These are phyloP conservation scores for Neoascia interrupta DNA, from an alignment of 2,888 invertebrate genomes.

Conservation along the genomic window DNA sequence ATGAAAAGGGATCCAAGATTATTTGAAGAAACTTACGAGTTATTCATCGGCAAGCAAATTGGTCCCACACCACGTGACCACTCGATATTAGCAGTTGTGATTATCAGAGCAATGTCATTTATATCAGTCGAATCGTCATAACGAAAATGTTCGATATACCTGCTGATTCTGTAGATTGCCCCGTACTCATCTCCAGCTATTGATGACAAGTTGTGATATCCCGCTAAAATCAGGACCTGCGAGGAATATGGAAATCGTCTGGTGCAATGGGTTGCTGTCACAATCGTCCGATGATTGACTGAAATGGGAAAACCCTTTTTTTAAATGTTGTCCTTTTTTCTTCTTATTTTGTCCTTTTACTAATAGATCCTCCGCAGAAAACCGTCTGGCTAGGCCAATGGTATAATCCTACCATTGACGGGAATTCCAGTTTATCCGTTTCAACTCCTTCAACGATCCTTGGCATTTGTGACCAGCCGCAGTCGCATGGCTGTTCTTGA, in stretches of 20 bases:
- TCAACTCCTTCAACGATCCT: conserved; percentile 82
- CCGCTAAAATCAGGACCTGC: conserved; percentile 79
- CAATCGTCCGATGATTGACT: conserved; percentile 77
- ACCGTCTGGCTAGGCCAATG: conserved; percentile 71
- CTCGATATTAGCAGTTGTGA: conserved; percentile 77
- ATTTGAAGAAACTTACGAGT: no score
- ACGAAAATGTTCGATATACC: conserved; percentile 73
- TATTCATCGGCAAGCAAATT: no score
- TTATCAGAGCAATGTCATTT: conserved; percentile 82
- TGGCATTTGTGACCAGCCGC: conserved; percentile 77
- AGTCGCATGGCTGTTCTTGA: conserved; percentile 74
- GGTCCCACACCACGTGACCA: conserved; percentile 82
- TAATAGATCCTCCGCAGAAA: conserved; percentile 81
- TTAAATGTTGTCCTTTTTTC: no score
- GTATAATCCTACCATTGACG: conserved; percentile 82
- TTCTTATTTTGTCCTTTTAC: no score
- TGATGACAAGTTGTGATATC: conserved; percentile 80
- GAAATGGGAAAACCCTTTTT: conserved; percentile 1
- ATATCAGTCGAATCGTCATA: conserved; percentile 66
- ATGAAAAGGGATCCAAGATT: neutral
- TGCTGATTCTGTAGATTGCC: conserved; percentile 75
- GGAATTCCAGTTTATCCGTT: conserved; percentile 82
- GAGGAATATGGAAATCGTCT: conserved; percentile 68
- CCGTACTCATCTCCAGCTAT: conserved; percentile 76
- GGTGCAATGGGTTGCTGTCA: conserved; percentile 82